phyloP scores from a whole-genome alignment of 1,140 invertebrate genomes.

The Hetaerina americana region DNA sequence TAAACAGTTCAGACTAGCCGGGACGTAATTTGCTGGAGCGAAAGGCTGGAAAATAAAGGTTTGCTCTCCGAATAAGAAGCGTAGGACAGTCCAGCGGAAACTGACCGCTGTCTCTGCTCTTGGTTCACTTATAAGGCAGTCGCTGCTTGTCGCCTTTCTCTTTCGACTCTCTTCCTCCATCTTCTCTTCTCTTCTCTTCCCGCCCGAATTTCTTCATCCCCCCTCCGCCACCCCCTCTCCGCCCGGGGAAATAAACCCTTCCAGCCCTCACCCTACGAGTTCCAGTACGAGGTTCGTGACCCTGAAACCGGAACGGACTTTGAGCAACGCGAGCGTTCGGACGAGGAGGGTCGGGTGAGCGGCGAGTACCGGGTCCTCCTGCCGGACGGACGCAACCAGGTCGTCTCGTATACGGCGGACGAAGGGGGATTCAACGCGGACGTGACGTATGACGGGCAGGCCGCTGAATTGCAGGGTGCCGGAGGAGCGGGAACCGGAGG shows the following conservation, averaged over 20 bases:
- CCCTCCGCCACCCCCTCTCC: neutral
- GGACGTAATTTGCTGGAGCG: too few relatives aligned
- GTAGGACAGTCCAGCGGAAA: too few relatives aligned
- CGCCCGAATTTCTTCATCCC: neutral
- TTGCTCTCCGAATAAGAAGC: too few relatives aligned
- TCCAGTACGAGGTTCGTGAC: conserved; percentile 72
- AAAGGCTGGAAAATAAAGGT: too few relatives aligned
- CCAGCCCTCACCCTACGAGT: conserved; percentile 52
- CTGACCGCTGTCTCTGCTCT: too few relatives aligned
- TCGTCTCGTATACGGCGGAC: conserved; percentile 63
- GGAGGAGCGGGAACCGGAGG: neutral
- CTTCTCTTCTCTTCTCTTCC: neutral
- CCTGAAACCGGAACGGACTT: conserved; percentile 66
- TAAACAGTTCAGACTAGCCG: too few relatives aligned
- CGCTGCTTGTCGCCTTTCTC: too few relatives aligned
- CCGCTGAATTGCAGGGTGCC: conserved; percentile 17
- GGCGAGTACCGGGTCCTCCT: conserved; percentile 61
- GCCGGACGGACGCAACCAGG: conserved; percentile 57
- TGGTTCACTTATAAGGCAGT: too few relatives aligned
- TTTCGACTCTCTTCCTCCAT: neutral
- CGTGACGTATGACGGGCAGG: conserved; percentile 43
- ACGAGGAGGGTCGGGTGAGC: conserved; percentile 51
- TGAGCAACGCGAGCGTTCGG: conserved; percentile 59
- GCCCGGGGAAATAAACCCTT: too few relatives aligned
- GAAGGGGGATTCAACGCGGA: conserved; percentile 65